Base-by-base conservation (phyloP, 2,888 invertebrate species). In the Limnephilus lunatus region DNA sequence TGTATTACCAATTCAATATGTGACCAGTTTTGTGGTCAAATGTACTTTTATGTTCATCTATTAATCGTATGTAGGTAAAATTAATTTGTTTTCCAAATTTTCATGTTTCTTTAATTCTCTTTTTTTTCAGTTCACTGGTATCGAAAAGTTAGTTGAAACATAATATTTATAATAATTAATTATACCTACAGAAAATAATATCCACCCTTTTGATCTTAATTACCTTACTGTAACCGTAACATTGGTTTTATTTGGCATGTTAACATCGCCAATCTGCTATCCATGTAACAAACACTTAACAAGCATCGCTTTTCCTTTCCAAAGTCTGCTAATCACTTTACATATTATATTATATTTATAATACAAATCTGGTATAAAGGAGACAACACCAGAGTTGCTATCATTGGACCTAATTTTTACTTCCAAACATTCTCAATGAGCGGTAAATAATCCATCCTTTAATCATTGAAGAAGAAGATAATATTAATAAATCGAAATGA, bases 41-140 rank as follows among this genome's bases (percentile, higher is more conserved):
- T 68, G 68, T 68, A 68, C 68, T 68, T 68, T 25, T n/a, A 68
- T 68, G 68, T 68, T 25, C 68, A 68, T 68, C 68, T 25, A 19
- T 83, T 35, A 25, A 83, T 39, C 32, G 5, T 32, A 35, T 83
- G 35, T 83, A 83, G 83, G 35, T 83, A 83, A 31, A 83, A 83
- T 35, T 83, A 83, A 83, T 83, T 83, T 83, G 25, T 35, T n/a
- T 35, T 14, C 32, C 83, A 82, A 25, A 25, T 83, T 83, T 83
- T 83, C 83, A 83, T 32, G 35, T 35, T 83, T 82, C 39, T 35
- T 35, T 35, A 35, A 35, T 83, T 83, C 68, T 68, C 68, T 83
- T 82, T 32, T 32, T 82, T 83, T 83, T 83, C 83, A 83, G 83
- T 83, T 83, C 39, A 83, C 39, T 83, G 35, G 83, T 83, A 83